Evolutionary conservation across 2,113 vertebrate genomes (phyloP).

Genomic region (Panthera leo): DNA sequence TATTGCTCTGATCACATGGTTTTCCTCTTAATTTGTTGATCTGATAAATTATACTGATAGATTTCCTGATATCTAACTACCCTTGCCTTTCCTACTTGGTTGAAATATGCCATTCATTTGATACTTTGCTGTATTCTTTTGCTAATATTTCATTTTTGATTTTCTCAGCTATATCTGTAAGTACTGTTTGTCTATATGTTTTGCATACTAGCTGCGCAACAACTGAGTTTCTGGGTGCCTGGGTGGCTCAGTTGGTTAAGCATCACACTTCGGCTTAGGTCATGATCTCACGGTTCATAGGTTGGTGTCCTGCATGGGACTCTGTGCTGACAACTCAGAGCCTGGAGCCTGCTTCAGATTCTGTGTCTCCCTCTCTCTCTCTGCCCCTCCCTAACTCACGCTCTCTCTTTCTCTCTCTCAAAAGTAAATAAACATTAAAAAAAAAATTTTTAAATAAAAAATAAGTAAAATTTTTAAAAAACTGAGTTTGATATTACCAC

Average conservation of each 20-base stretch:
- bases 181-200: not conserved
- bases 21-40: conserved; percentile 17
- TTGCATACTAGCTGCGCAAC: not conserved
- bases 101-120: not conserved
- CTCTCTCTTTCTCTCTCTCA: too few relatives aligned
- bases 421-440: too few relatives aligned
- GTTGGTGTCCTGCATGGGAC: too few relatives aligned
- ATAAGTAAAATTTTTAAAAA: not conserved
- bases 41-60: not conserved
- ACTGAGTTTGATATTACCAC: not conserved
- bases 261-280: too few relatives aligned
- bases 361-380: too few relatives aligned
- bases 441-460: too few relatives aligned
- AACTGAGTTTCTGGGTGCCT: not conserved
- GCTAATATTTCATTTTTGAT: not conserved
- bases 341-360: too few relatives aligned
- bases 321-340: too few relatives aligned
- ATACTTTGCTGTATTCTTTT: not conserved
- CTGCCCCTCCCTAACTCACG: too few relatives aligned
- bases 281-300: too few relatives aligned
- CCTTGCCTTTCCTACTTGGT: not conserved
- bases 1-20: not conserved
- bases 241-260: too few relatives aligned
- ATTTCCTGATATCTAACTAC: not conserved
- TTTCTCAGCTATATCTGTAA: not conserved